A percentile compares a stretch with the other conserved stretches of the same genome.
Evolutionary conservation across 2,113 vertebrate genomes (phyloP).

Genomic region (Mormyrus lacerda): DNA sequence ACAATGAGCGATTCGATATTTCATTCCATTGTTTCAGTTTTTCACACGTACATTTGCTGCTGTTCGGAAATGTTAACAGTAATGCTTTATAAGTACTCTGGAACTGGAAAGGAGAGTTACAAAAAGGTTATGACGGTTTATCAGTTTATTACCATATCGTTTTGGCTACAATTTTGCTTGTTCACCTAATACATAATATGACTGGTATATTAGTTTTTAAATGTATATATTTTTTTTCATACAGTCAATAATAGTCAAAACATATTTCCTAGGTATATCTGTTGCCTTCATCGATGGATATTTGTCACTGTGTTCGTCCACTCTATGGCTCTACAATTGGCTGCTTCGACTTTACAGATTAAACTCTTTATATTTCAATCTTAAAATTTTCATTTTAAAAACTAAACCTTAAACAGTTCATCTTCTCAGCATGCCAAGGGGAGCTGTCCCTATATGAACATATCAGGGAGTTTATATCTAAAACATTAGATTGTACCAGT

Average conservation of each 20-base stretch:
- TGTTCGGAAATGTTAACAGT: not conserved
- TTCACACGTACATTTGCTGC: not conserved
- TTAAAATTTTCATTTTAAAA: not conserved
- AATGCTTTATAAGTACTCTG: not conserved
- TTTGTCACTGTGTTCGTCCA: not conserved
- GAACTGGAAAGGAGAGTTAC: not conserved
- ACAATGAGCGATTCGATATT: not conserved
- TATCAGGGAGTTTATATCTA: not conserved
- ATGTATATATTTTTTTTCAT: not conserved
- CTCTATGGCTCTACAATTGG: not conserved
- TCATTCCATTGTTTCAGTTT: not conserved
- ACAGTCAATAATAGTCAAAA: not conserved
- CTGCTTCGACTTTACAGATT: not conserved
- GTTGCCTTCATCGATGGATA: not conserved
- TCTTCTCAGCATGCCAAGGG: not conserved
- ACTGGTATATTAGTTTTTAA: not conserved
- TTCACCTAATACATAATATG: not conserved
- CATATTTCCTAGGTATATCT: not conserved
- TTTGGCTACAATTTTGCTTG: not conserved
- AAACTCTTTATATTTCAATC: not conserved
- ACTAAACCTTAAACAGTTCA: not conserved
- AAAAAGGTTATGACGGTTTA: not conserved
- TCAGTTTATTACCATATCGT: not conserved
- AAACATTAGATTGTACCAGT: not conserved
- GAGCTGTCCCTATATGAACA: not conserved